phyloP scores from a whole-genome alignment of 1,140 invertebrate genomes.

The Heliconius eleuchia region DNA sequence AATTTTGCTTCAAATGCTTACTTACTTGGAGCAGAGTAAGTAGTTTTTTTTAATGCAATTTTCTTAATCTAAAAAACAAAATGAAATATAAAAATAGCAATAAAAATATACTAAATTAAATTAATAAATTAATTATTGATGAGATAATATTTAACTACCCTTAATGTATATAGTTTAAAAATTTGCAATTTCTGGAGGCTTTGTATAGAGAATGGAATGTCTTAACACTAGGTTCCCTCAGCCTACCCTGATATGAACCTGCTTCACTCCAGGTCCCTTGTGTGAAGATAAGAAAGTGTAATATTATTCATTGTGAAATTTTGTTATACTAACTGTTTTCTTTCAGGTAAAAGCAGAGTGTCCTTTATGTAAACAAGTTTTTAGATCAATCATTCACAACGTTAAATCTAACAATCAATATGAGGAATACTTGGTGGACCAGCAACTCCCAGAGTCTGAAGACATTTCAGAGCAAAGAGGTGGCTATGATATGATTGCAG shows the following conservation, averaged over 20 bases:
- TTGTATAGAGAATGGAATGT: no score
- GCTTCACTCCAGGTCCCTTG: no score
- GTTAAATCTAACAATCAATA: constrained; percentile 93
- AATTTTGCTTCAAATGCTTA: constrained; percentile 96
- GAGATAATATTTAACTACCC: not conserved
- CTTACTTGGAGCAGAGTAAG: constrained; percentile 95
- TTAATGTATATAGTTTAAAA: not conserved
- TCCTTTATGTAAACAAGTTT: constrained; percentile 95
- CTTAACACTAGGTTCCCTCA: no score
- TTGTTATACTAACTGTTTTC: not conserved
- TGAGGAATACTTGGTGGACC: constrained; percentile 90
- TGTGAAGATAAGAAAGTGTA: no score
- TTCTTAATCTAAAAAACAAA: not conserved
- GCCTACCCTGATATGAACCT: no score
- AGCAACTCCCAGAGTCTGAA: constrained; percentile 48
- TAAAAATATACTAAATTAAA: no score
- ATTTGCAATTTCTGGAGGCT: not conserved
- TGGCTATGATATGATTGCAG: constrained; percentile 54
- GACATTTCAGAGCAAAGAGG: constrained; percentile 49
- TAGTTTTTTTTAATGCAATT: constrained; percentile 10
- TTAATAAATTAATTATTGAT: no score
- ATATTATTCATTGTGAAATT: no score
- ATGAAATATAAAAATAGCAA: not conserved
- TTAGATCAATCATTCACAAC: constrained; percentile 96
- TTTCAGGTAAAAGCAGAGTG: constrained; percentile 93